A percentile compares a stretch with the other conserved stretches of the same genome.
These are phyloP conservation scores for Toxotes lorentzi DNA, from an alignment of 2,797 vertebrate genomes.

Conservation along the genomic window DNA sequence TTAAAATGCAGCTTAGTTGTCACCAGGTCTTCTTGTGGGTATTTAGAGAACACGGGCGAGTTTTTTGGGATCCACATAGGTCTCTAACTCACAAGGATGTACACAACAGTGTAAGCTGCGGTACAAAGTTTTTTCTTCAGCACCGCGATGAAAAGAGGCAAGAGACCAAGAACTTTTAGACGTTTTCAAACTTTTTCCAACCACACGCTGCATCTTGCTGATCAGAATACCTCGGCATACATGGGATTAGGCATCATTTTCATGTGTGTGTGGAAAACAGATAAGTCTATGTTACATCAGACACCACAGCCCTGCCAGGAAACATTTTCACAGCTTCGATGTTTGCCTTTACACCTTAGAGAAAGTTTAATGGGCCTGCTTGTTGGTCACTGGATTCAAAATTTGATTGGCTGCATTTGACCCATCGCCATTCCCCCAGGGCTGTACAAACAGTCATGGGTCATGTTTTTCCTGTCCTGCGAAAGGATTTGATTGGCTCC, in stretches of 20 bases:
- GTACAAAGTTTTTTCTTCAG: background rate
- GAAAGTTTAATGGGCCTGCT: background rate
- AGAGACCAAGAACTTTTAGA: no score
- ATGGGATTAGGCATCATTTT: background rate
- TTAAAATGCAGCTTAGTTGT: background rate
- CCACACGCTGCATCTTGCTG: no score
- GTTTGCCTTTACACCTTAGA: slow-evolving; percentile 7
- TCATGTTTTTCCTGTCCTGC: background rate
- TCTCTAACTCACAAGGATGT: background rate
- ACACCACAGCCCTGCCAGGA: background rate
- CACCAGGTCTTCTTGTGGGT: background rate
- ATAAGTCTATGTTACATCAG: background rate
- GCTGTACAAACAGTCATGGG: background rate
- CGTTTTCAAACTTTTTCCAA: background rate
- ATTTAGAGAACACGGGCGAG: background rate
- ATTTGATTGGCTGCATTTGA: background rate
- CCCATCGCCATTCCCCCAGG: background rate
- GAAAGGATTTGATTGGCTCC: background rate
- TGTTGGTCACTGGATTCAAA: background rate
- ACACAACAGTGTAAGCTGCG: background rate
- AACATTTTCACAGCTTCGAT: background rate
- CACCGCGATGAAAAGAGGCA: background rate
- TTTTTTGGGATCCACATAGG: background rate
- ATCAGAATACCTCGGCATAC: no score
- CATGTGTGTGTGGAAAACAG: background rate